A percentile compares a stretch with the other conserved stretches of the same genome.
phyloP scores from a whole-genome alignment of 2,888 invertebrate genomes.

The Drosophila melanosoma region DNA sequence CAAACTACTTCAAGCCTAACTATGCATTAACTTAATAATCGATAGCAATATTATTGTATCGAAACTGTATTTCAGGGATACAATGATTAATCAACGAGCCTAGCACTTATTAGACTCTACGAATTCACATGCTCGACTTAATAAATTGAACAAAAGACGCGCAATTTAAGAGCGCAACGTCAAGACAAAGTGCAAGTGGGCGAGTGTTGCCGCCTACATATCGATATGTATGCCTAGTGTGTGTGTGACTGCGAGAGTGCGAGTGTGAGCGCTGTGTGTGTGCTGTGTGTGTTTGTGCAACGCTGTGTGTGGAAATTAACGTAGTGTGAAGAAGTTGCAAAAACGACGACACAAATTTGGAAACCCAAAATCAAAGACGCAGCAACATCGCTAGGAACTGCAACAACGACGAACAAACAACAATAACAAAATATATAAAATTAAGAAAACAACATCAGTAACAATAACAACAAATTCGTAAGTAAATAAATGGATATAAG shows the following conservation, averaged over 20 bases:
- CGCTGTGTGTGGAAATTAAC: slow-evolving; percentile 71
- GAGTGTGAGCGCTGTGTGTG: slow-evolving; percentile 1
- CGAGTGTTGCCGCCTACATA: slow-evolving; percentile 58
- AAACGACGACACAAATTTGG: slow-evolving; percentile 45
- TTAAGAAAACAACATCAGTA: slow-evolving; percentile 5
- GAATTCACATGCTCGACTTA: slow-evolving; percentile 39
- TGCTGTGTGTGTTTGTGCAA: slow-evolving; percentile 46
- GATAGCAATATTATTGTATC: slow-evolving; percentile 26
- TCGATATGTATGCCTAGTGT: slow-evolving; percentile 50
- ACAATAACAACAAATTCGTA: slow-evolving; percentile 36
- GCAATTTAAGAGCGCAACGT: slow-evolving; percentile 39
- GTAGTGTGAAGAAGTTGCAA: slow-evolving; percentile 68
- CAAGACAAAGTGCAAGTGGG: slow-evolving; percentile 59
- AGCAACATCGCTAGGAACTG: slow-evolving; percentile 31
- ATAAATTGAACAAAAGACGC: slow-evolving; percentile 43
- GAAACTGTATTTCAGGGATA: slow-evolving; percentile 4
- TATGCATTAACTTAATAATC: slow-evolving; percentile 14
- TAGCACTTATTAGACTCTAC: slow-evolving; percentile 20
- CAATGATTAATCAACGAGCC: slow-evolving; percentile 22
- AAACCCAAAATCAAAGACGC: slow-evolving; percentile 26
- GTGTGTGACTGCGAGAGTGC: background rate
- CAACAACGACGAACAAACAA: slow-evolving; percentile 27
- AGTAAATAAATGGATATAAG: slow-evolving; percentile 18
- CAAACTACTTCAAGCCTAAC: background rate
- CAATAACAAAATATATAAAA: background rate